These are phyloP conservation scores for Drosophila neoperkinsi DNA, from an alignment of 2,888 invertebrate species.

Conservation along the genomic window DNA sequence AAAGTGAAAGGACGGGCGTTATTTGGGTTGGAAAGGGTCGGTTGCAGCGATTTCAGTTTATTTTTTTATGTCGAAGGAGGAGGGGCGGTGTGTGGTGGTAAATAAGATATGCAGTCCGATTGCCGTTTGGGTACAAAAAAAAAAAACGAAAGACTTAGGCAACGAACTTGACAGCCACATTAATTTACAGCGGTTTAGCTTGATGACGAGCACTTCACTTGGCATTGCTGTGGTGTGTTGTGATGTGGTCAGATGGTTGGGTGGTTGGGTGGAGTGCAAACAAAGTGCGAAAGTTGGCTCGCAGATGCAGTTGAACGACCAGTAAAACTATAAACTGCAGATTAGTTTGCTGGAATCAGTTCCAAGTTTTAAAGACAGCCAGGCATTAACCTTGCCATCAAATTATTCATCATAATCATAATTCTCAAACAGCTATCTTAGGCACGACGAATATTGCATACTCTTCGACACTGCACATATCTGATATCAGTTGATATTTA, in stretches of 20 bases:
- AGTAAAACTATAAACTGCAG: constrained; percentile 1
- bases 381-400: constrained; percentile 16
- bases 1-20: constrained; percentile 56
- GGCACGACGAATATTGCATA: background rate
- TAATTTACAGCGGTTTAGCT: constrained; percentile 39
- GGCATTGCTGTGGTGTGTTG: constrained; percentile 10
- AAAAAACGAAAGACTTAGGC: constrained; percentile 68
- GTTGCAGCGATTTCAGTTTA: background rate
- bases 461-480: background rate
- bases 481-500: background rate
- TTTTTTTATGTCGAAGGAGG: background rate
- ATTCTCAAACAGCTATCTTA: background rate
- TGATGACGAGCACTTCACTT: constrained; percentile 45
- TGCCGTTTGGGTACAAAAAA: constrained; percentile 4
- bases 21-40: background rate
- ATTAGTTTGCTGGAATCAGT: background rate
- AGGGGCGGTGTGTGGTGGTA: background rate
- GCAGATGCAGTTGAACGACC: constrained; percentile 30
- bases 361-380: background rate
- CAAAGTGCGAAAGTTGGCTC: constrained; percentile 45
- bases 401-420: background rate
- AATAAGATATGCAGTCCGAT: constrained; percentile 3
- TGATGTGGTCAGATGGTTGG: constrained; percentile 4
- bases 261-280: constrained; percentile 27
- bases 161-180: constrained; percentile 64